Base-by-base conservation (phyloP, 1,140 invertebrate genomes). In the Oreohelix idahoensis region DNA sequence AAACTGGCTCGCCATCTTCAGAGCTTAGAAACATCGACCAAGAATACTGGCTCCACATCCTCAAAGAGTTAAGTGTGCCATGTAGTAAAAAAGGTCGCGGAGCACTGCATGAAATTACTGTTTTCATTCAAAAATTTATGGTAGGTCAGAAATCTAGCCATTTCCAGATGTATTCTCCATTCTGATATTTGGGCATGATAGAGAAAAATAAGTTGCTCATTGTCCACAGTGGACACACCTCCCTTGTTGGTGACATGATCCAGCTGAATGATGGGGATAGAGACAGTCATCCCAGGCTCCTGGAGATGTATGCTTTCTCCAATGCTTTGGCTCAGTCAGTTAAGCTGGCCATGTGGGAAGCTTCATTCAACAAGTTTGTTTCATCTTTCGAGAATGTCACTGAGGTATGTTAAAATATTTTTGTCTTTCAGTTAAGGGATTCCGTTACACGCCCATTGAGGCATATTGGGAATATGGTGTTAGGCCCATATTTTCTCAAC, bases 251-350 rank as follows among this genome's bases (percentile, higher is more conserved):
- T 53, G 86, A 86, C 38, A 85, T 78, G 29, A 88, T 88, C 15
- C 79, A 87, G 58, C 51, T 87, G 42, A 78, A 84, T 17, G 83
- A 86, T 20, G 32, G n/a, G 5, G 80, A 51, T 23, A 20, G 17
- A 29, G 69, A 73, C 20, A 69, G 73, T 49, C 51, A 70, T 69
- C 75, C 86, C 1, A 63, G 71, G 90, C 93, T 78, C 5, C 75
- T 95, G 88, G 96, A 96, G 90, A 96, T 96, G 92, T 96, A 96
- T 86, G 94, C 96, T 20, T 96, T 96, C 90, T 97, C 97, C 11
- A 98, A 99, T 94, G 97, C 96, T 15, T 95, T 99, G 92, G 95
- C 96, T 0, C 95, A 97, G 80, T 97, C 97, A 15, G 97, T 98
- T 0, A 98, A 98, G 91, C 93, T 99, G 70, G 96, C 96, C 0